Percentiles rank a stretch among this genome's conserved stretches.
These are phyloP conservation scores for Tauraco hartlaubi DNA, from an alignment of 2,797 vertebrate species.

Conservation along the genomic window DNA sequence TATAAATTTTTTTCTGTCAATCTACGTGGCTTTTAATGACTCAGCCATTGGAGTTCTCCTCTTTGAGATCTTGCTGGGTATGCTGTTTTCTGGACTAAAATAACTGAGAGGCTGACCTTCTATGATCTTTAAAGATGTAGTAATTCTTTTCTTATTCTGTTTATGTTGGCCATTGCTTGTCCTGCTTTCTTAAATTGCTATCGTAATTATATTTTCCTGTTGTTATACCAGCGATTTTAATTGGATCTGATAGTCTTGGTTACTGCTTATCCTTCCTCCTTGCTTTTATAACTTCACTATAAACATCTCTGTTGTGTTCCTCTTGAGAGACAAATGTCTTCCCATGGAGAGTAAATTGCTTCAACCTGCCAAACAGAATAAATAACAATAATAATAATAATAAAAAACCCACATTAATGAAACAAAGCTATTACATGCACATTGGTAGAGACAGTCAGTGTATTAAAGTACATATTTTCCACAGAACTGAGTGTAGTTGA, in stretches of 20 bases:
- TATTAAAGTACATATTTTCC: not conserved
- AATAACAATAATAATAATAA: not conserved
- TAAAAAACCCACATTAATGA: not conserved
- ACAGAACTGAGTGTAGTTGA: not conserved
- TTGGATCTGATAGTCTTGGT: constrained; percentile 7
- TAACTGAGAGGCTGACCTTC: not conserved
- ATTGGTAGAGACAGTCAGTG: not conserved
- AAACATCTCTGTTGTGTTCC: constrained; percentile 7
- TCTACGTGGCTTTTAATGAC: not conserved
- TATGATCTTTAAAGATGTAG: not conserved
- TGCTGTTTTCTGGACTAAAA: constrained; percentile 1
- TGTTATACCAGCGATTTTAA: not conserved
- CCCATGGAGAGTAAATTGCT: constrained; percentile 8
- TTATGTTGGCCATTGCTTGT: not conserved
- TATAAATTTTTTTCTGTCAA: not conserved
- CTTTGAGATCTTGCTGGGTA: not conserved
- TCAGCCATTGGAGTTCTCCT: not conserved
- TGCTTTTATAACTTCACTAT: not conserved
- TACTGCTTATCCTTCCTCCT: constrained; percentile 22
- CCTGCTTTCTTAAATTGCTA: not conserved
- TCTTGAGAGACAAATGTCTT: constrained; percentile 30
- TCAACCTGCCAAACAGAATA: not conserved
- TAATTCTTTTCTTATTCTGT: not conserved
- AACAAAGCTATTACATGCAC: not conserved
- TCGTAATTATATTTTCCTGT: not conserved